phyloP scores from a whole-genome alignment of 2,797 vertebrate genomes.

The Pseudotriccus pelzelni region DNA sequence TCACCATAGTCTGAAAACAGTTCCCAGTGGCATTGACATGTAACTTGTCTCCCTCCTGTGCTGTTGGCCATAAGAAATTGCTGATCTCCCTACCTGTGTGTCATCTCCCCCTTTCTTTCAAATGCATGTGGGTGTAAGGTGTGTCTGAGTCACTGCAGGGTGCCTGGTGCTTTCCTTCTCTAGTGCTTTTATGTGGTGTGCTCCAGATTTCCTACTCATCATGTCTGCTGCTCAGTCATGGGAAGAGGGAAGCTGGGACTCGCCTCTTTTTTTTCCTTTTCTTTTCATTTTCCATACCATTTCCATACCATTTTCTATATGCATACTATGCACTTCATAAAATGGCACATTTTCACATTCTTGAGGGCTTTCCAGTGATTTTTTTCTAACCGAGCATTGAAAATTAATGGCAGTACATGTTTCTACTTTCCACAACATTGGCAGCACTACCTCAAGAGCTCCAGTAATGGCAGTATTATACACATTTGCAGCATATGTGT shows the following conservation, averaged over 20 bases:
- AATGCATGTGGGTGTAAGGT: not conserved
- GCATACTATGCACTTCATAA: not conserved
- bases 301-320: no score
- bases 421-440: not conserved
- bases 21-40: not conserved
- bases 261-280: no score
- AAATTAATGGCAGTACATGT: not conserved
- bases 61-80: not conserved
- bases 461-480: not conserved
- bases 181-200: fast-evolving
- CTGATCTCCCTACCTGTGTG: not conserved
- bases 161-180: not conserved
- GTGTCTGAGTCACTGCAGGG: not conserved
- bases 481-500: not conserved
- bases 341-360: not conserved
- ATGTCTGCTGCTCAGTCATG: not conserved
- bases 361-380: not conserved
- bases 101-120: not conserved
- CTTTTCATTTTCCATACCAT: no score
- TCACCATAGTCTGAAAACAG: not conserved
- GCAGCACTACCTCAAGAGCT: not conserved
- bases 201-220: not conserved
- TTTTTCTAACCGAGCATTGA: not conserved
- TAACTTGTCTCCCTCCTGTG: not conserved
- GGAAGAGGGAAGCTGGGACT: not conserved